Conservation (phyloP, 2,888 invertebrate genomes). For the Lingula anatina region DNA sequence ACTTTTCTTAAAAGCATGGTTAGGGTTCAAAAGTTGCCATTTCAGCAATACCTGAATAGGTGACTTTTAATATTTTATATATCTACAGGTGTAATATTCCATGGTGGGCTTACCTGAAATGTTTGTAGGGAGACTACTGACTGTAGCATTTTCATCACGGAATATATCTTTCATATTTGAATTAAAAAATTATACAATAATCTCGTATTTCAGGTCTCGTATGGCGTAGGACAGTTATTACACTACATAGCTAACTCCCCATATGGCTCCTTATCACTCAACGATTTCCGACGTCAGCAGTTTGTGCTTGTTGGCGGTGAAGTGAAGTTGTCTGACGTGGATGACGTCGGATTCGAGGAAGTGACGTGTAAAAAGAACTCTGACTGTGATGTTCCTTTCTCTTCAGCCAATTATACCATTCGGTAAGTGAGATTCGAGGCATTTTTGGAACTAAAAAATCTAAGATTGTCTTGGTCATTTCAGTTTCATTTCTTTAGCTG, state of each 20-base stretch:
- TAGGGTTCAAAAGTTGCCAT: too few relatives aligned
- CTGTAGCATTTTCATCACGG: too few relatives aligned
- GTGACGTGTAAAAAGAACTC: conserved; percentile 26
- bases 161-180: too few relatives aligned
- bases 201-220: conserved; percentile 27
- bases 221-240: conserved; percentile 45
- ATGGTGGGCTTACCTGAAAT: too few relatives aligned
- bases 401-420: conserved; percentile 14
- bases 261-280: conserved; percentile 53
- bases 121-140: too few relatives aligned
- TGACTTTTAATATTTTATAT: too few relatives aligned
- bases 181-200: too few relatives aligned
- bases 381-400: conserved; percentile 29
- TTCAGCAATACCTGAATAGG: too few relatives aligned
- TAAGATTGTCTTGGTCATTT: not conserved
- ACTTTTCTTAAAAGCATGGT: too few relatives aligned
- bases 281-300: conserved; percentile 55
- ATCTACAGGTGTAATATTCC: too few relatives aligned
- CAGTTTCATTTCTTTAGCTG: not conserved
- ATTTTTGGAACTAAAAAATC: not conserved
- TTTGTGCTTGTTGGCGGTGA: conserved; percentile 53
- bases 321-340: conserved; percentile 55
- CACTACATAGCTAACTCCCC: conserved; percentile 50
- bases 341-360: conserved; percentile 52
- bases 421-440: conserved; percentile 6